Base-by-base conservation (phyloP, 2,888 invertebrate species). In the Liopterus haemorrhoidalis region DNA sequence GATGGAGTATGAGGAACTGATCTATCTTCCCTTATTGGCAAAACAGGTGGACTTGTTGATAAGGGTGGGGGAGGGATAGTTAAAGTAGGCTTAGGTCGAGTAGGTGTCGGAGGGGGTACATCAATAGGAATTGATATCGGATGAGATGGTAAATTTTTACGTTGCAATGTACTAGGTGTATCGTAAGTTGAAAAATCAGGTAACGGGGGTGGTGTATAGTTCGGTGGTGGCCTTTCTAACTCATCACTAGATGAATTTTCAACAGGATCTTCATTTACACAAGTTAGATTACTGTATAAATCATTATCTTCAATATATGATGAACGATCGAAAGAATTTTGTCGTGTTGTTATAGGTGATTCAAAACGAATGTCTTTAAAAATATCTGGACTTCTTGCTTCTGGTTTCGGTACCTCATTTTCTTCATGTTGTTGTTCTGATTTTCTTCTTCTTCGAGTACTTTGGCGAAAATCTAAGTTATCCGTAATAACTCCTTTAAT, bases 291-390 rank as follows among this genome's bases (percentile, higher is more conserved):
- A 68, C 68, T 22, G 69, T 74, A 45, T 33, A 45, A 39, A n/a
- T 38, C 39, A 15, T 66, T 68, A 44, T 57, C 65, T 11, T 71
- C 70, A 54, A 68, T 65, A 20, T 53, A 50, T 12, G 48, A 41
- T 41, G 53, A 51, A 24, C 48, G 43, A 30, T 49, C 40, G 21
- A 46, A 14, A 22, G 24, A n/a, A 37, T 46, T 50, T 4, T 25
- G 8, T n/a, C n/a, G 8, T 3, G 39, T 21, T 25, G 69, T 57
- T 37, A 78, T 62, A 2, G 81, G 81, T 11, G 81, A 81, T 53
- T 77, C 74, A 57, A 81, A 81, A 49, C 75, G 75, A 49, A 81
- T 78, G 31, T 74, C 74, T 55, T 76, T 78, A 69, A 84, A 83
- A 8, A 81, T 67, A 58, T 73, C 61, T 5, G 45, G 32, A 33